These are phyloP conservation scores for Piaya cayana DNA, from an alignment of 2,113 vertebrate genomes.

Conservation along the genomic window DNA sequence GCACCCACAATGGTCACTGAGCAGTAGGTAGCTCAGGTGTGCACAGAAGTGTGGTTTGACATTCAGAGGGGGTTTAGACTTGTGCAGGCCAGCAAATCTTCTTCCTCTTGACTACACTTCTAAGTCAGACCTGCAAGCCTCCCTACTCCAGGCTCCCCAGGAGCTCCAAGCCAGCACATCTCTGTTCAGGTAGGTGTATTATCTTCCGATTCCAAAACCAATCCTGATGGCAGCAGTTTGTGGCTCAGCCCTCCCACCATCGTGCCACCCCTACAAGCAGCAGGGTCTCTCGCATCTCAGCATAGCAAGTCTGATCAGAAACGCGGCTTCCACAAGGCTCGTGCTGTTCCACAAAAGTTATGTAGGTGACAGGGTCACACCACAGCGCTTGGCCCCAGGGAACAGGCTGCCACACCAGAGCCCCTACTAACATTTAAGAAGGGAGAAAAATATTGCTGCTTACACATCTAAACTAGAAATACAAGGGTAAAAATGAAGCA, in stretches of 20 bases:
- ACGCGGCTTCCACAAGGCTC: neutral
- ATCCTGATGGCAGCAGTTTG: fast-evolving
- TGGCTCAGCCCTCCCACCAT: neutral
- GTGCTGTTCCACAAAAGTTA: fast-evolving
- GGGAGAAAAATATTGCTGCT: neutral
- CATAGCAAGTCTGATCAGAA: neutral
- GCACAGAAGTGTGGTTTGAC: neutral
- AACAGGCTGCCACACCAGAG: fast-evolving
- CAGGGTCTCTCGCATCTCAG: neutral
- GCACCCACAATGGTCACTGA: neutral
- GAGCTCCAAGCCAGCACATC: neutral
- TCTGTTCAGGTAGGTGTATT: neutral
- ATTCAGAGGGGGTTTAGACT: neutral
- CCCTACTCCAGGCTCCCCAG: neutral
- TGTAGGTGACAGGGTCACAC: neutral
- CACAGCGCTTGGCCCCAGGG: neutral
- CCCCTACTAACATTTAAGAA: neutral
- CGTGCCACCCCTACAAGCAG: fast-evolving
- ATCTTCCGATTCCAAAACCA: neutral
- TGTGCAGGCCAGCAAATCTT: neutral
- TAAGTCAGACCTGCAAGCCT: neutral
- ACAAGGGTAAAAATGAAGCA: neutral
- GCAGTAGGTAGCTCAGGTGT: neutral
- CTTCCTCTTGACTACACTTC: neutral
- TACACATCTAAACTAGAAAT: neutral